Base-by-base conservation (phyloP, 2,797 vertebrate species). In the Sebastolobus altivelis region DNA sequence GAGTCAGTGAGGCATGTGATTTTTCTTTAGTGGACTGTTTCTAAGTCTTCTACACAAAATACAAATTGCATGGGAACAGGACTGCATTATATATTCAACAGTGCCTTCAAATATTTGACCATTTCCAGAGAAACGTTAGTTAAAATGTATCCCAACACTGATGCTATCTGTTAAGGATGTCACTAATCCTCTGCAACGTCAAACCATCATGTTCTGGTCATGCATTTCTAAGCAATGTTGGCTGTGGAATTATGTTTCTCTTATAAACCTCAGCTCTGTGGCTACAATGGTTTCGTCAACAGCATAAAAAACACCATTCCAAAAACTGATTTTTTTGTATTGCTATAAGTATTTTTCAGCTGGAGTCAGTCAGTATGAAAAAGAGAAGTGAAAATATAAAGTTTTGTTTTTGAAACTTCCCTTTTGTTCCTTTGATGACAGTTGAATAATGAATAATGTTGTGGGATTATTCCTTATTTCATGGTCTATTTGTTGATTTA, bases 1-100 rank as follows among this genome's bases (percentile, higher is more conserved):
- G 74, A 83, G 59, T 73, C 72, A 71, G 11, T 22, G 55, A 78
- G n/a, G 66, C 72, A 46, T 69, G 40, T 16, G 29, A 62, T 56
- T 11, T 0, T 59, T 54, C 55, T 27, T 54, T 16, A 11, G 11
- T 25, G 0, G 5, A 4, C 18, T 59, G 11, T 35, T 73, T 73
- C 25, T 11, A 33, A 54, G 16, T 49, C 22, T 27, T 35, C 18
- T 33, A 10, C 18, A 16, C 37, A 25, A 38, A 60, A 22, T 33
- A 2, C 5, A 65, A 27, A 65, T 4, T 27, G 37, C 9, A 74
- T 4, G 7, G 27, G 6, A 70, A 66, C 3, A 8, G 37, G 10
- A 0, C 20, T 54, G 0, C 0, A 0, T 20, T 49, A 49, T 49
- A 49, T 20, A 49, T 66, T 40, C n/a, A 65, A 43, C 8, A 16